Evolutionary conservation across 2,797 vertebrate species (phyloP).

Genomic region (Diplodus puntazzo): DNA sequence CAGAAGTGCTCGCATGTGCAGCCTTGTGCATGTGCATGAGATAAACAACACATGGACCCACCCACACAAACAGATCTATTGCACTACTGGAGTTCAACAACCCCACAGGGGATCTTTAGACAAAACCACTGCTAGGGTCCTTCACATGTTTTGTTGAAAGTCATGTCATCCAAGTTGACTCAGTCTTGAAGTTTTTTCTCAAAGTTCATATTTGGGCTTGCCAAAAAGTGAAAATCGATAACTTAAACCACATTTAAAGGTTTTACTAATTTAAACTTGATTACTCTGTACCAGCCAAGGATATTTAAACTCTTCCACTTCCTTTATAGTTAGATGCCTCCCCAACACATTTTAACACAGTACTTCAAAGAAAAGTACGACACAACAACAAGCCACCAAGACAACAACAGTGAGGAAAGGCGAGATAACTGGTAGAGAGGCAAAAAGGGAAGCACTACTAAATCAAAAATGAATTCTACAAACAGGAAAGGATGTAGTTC

Average conservation of each 20-base stretch:
- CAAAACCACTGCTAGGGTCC: background rate
- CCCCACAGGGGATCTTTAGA: background rate
- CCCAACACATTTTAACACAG: constrained; percentile 10
- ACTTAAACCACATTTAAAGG: background rate
- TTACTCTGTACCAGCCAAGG: background rate
- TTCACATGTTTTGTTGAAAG: background rate
- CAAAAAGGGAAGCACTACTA: constrained; percentile 55
- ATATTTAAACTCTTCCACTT: background rate
- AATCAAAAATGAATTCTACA: constrained; percentile 75
- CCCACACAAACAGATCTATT: background rate
- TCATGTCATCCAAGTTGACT: background rate
- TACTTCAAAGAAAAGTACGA: constrained; percentile 4
- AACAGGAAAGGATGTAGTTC: constrained; percentile 70
- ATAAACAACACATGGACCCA: background rate
- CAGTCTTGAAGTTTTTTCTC: too few relatives aligned
- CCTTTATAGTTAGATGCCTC: constrained; percentile 7
- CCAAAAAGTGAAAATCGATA: background rate
- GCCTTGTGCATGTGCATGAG: too few relatives aligned
- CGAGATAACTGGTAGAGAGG: constrained; percentile 47
- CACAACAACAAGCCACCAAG: constrained; percentile 14
- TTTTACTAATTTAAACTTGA: too few relatives aligned
- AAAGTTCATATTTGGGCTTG: background rate
- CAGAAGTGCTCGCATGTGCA: background rate
- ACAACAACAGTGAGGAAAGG: constrained; percentile 27
- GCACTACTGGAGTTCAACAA: background rate